Evolutionary conservation across 23 tunicate species (phyloP).

Genomic region (Halocynthia roretzi): DNA sequence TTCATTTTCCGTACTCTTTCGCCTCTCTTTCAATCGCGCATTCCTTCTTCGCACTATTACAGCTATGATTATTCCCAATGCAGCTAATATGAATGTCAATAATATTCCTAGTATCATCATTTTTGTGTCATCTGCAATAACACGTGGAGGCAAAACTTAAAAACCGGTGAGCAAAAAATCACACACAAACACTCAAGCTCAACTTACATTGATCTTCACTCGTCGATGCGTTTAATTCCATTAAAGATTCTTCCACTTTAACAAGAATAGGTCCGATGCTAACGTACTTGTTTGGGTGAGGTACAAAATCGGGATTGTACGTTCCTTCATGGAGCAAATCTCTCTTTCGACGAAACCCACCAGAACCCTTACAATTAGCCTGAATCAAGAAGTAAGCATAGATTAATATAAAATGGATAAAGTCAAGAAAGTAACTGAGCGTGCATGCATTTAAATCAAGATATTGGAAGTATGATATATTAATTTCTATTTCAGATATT

Average conservation of each 20-base stretch:
- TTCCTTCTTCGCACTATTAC: slow-evolving; percentile 40
- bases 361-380: slow-evolving; percentile 58
- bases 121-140: slow-evolving; percentile 57
- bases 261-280: slow-evolving; percentile 67
- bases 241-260: slow-evolving; percentile 23
- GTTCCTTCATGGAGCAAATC: slow-evolving; percentile 56
- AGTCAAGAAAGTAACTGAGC: too few relatives aligned
- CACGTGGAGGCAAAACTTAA: not conserved
- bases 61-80: slow-evolving; percentile 49
- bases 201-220: slow-evolving; percentile 14
- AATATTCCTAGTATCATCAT: slow-evolving; percentile 59
- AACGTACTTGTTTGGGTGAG: slow-evolving; percentile 35
- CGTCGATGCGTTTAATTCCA: slow-evolving; percentile 4
- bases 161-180: not conserved
- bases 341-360: slow-evolving; percentile 39
- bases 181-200: not conserved
- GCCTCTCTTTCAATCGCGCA: not conserved
- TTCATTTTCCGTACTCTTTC: not conserved
- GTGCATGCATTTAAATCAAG: too few relatives aligned
- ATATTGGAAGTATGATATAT: too few relatives aligned
- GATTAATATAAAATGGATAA: not conserved
- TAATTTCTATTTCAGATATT: too few relatives aligned
- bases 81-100: slow-evolving; percentile 59
- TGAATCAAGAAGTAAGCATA: slow-evolving; percentile 11
- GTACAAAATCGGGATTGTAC: slow-evolving; percentile 40